Evolutionary conservation across 2,888 invertebrate species (phyloP).

Genomic region (Alloplasta piceator): DNA sequence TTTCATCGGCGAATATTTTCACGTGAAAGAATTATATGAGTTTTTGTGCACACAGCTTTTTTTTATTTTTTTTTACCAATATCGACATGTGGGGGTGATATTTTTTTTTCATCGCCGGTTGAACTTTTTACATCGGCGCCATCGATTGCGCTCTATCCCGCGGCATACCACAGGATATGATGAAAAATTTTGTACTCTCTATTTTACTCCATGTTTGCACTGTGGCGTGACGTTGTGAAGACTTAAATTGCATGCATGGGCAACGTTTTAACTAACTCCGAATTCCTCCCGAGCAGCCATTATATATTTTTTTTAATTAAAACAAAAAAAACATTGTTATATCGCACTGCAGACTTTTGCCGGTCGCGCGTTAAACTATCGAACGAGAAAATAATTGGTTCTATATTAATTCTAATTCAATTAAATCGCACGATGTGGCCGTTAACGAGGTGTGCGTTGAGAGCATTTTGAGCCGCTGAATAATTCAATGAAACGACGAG

Average conservation of each 20-base stretch:
- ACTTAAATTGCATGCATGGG: neutral
- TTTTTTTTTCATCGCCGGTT: slow-evolving; percentile 5
- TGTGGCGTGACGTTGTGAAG: neutral
- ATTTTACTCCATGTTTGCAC: neutral
- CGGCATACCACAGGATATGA: neutral
- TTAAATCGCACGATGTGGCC: slow-evolving; percentile 63
- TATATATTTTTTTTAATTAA: neutral
- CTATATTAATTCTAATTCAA: slow-evolving; percentile 73
- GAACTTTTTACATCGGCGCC: slow-evolving; percentile 2
- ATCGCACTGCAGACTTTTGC: slow-evolving; percentile 28
- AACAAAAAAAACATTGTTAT: neutral
- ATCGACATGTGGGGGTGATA: neutral
- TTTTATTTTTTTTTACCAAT: slow-evolving; percentile 2
- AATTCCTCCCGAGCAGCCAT: neutral
- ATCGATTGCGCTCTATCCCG: slow-evolving; percentile 6
- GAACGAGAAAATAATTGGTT: slow-evolving; percentile 69
- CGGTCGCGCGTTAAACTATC: slow-evolving; percentile 4
- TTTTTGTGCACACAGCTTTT: too few relatives aligned
- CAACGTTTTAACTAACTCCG: neutral
- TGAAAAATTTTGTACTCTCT: slow-evolving; percentile 8
- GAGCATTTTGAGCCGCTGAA: slow-evolving; percentile 68
- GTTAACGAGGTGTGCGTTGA: slow-evolving; percentile 68
- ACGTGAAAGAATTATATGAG: too few relatives aligned
- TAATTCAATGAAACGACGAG: slow-evolving; percentile 68
- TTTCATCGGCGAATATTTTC: too few relatives aligned